These are phyloP conservation scores for Anisognathus igniventris DNA, from an alignment of 2,797 vertebrate genomes.

Conservation along the genomic window DNA sequence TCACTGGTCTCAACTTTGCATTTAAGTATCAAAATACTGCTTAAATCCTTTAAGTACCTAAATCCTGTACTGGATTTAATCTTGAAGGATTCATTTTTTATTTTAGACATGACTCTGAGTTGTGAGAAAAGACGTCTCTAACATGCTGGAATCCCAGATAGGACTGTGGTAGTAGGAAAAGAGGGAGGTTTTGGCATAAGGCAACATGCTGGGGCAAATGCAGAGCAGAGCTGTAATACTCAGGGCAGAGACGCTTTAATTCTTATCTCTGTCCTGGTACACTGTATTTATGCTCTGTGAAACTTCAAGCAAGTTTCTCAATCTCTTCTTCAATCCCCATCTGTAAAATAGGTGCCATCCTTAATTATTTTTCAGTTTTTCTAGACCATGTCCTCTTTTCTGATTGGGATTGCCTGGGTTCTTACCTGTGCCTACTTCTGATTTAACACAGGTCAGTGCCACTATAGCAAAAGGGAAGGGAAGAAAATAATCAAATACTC, in stretches of 20 bases:
- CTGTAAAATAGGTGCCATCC: background rate
- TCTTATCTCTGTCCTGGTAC: background rate
- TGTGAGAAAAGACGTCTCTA: slow-evolving; percentile 12
- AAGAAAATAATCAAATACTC: background rate
- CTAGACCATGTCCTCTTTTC: background rate
- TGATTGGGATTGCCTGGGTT: background rate
- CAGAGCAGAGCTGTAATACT: background rate
- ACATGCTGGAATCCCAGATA: background rate
- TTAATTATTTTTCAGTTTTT: background rate
- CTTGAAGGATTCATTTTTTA: slow-evolving; percentile 58
- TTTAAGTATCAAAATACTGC: slow-evolving; percentile 61
- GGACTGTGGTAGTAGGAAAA: background rate
- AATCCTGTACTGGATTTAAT: slow-evolving; percentile 64
- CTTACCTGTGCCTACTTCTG: background rate
- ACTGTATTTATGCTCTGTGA: background rate
- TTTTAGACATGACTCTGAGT: background rate
- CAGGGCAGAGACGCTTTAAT: background rate
- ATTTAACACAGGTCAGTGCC: background rate
- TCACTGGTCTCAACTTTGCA: slow-evolving; percentile 43
- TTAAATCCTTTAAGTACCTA: slow-evolving; percentile 64
- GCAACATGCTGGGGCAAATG: background rate
- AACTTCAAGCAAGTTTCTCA: background rate
- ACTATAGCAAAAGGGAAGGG: background rate
- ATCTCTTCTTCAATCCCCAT: background rate
- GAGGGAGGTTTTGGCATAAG: background rate